A percentile compares a stretch with the other conserved stretches of the same genome.
phyloP scores from a whole-genome alignment of 2,797 vertebrate genomes.

The Xiphophorus birchmanni region DNA sequence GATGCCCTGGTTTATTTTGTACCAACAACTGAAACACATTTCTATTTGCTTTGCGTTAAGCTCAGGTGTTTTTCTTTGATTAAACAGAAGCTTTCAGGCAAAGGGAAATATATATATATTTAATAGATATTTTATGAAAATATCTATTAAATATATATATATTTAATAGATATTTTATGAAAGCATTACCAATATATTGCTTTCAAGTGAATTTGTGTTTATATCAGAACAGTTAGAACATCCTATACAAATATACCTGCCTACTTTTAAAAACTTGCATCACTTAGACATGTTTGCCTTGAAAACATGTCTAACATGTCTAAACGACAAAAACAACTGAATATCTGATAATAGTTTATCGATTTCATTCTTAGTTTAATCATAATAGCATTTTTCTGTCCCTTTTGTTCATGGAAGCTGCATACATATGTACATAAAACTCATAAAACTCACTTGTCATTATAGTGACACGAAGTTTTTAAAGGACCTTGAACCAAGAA shows the following conservation, averaged over 20 bases:
- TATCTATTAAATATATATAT: no score
- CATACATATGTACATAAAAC: slow-evolving; percentile 18
- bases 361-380: background rate
- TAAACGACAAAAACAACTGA: background rate
- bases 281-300: background rate
- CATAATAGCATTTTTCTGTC: background rate
- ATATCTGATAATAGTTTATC: background rate
- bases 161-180: background rate
- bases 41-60: background rate
- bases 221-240: background rate
- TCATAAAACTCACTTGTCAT: slow-evolving; percentile 4
- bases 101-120: background rate
- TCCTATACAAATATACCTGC: background rate
- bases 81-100: background rate
- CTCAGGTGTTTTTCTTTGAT: background rate
- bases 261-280: background rate
- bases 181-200: background rate
- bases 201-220: background rate
- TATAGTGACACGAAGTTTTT: slow-evolving; percentile 21
- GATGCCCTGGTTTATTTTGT: background rate
- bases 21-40: background rate
- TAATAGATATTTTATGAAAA: background rate
- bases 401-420: slow-evolving; percentile 21
- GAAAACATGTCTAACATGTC: no score
- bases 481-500: slow-evolving; percentile 15